A percentile compares a stretch with the other conserved stretches of the same genome.
These are phyloP conservation scores for Aspidapion aeneum DNA, from an alignment of 2,888 invertebrate genomes.

Conservation along the genomic window DNA sequence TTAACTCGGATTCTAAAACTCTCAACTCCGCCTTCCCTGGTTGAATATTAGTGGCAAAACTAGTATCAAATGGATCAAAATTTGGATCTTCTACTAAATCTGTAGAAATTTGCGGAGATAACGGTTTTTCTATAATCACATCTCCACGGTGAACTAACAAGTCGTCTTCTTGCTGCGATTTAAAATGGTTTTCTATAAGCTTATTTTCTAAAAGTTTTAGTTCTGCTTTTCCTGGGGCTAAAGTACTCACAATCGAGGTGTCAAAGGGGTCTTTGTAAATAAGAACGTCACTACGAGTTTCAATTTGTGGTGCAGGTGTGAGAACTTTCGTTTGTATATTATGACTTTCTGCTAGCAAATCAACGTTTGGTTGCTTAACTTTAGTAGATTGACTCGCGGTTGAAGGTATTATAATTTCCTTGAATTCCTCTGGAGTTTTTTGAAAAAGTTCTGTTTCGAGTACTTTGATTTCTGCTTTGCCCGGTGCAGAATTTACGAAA, in stretches of 20 bases:
- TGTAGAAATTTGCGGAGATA: slow-evolving; percentile 46
- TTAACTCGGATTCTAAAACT: slow-evolving; percentile 59
- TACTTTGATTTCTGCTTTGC: slow-evolving; percentile 55
- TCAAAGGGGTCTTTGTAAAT: slow-evolving; percentile 77
- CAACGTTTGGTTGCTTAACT: slow-evolving; percentile 27
- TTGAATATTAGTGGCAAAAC: slow-evolving; percentile 68
- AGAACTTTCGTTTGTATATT: slow-evolving; percentile 67
- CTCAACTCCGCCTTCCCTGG: slow-evolving; percentile 72
- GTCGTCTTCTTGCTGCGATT: slow-evolving; percentile 50
- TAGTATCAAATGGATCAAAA: slow-evolving; percentile 81
- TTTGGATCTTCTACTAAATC: slow-evolving; percentile 51
- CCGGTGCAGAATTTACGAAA: slow-evolving; percentile 53
- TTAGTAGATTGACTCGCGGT: not conserved
- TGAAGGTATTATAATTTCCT: not conserved
- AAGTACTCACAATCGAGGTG: slow-evolving; percentile 76
- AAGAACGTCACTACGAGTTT: slow-evolving; percentile 47
- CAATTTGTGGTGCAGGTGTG: slow-evolving; percentile 54
- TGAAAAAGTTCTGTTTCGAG: slow-evolving; percentile 52
- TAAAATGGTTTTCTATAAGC: slow-evolving; percentile 58
- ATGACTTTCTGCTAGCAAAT: slow-evolving; percentile 53
- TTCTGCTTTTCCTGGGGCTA: slow-evolving; percentile 75
- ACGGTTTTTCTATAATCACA: slow-evolving; percentile 42
- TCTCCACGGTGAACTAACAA: slow-evolving; percentile 39
- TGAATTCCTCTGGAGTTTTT: slow-evolving; percentile 16
- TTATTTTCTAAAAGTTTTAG: slow-evolving; percentile 74